Base-by-base conservation (phyloP, 2,888 invertebrate genomes). In the Allophyes oxyacanthae region DNA sequence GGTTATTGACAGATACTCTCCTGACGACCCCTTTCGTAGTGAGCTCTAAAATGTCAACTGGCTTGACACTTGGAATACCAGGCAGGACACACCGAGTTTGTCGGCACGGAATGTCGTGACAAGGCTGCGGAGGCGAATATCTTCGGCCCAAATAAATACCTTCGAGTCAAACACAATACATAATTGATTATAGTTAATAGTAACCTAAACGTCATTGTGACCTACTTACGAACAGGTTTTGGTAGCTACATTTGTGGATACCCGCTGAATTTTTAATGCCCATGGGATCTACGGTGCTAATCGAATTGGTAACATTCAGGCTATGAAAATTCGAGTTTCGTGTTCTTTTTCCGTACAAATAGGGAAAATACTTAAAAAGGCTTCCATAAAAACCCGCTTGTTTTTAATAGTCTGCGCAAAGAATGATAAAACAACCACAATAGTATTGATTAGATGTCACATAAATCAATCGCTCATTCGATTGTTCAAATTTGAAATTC, bases 51-150 rank as follows among this genome's bases (percentile, higher is more conserved):
- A 78, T 79, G 81, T 79, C 78, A 79, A 78, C 77, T 65, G 74
- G 53, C 67, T 78, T 77, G 81, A 79, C 78, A 79, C 73, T 77
- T 68, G 56, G 65, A 77, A 82, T 83, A 79, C 81, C 76, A 69
- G 68, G 76, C 76, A 69, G 68, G 76, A 73, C 77, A 79, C 75
- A 65, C 78, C 75, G 73, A 79, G 74, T 77, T 78, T 69, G 66
- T 60, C 70, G 76, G 70, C 66, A 74, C 62, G 78, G 79, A 83
- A 81, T 82, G 77, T 78, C 55, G 74, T 77, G 75, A 78, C 81
- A 76, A 83, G 56, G 68, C 64, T 78, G 72, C 75, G 70, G 71
- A 72, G 71, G 57, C 69, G 64, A 79, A 84, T 84, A 78, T 74
- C 75, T 79, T 75, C 52, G 68, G 65, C 72, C 72, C 71, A 73